Evolutionary conservation across 2,797 vertebrate genomes (phyloP), one percentile per base, ranked within the genome.

Genomic region (Falco berigora): DNA sequence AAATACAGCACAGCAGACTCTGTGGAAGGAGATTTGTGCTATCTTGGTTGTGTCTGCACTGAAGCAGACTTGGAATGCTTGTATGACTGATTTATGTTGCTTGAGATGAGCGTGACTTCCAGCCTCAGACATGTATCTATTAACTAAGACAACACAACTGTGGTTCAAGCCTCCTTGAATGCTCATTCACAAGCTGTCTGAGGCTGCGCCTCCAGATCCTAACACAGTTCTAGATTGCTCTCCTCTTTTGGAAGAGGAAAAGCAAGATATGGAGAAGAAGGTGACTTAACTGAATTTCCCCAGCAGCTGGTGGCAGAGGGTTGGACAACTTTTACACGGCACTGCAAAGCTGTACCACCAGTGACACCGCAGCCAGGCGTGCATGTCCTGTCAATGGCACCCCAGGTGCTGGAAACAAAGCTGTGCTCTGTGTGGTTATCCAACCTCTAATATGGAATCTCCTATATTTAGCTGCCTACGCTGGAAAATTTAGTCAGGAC

Each of bases 401-500:
- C 50, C 55, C 62, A 86, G 44, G 56, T 55, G 56, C 80, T 92
- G 61, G 76, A 74, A 92, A 92, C 30, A 89, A 91, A 94, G 64
- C 67, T 44, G 14, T 46, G 68, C 58, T 87, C 88, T 86, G 44
- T 68, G 53, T 79, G 47, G 42, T 83, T 88, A 93, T 58, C 75
- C 75, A 94, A 13, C 19, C 68, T 80, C 78, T 86, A 56, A 52
- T 19, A 59, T 2, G 22, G 75, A 63, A 90, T 81, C 50, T 79
- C 59, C 86, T 95, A 86, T 82, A 92, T 88, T 95, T 94, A 96
- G 81, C 86, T 89, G 67, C 58, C 83, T 93, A 62, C 14, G 8
- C 16, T 64, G 79, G 76, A 92, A 95, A 94, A 92, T 47, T 61
- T 34, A 90, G 73, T 63, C 67, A 49, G 71, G 67, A 46, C 5